Conservation (phyloP, 2,888 invertebrate genomes). For the Melanargia galathea region DNA sequence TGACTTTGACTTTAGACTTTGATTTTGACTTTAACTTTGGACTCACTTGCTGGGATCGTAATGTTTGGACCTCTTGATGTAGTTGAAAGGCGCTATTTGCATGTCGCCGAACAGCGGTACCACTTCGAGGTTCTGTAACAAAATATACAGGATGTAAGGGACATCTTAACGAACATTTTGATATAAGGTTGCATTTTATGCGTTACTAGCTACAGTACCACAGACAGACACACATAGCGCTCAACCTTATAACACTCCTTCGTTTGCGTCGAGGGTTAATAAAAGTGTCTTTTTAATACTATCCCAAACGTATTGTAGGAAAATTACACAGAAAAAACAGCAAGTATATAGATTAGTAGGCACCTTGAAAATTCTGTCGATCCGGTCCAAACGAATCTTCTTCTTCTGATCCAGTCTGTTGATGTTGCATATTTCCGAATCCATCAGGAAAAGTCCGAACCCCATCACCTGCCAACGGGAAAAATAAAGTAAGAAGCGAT, state of each 20-base stretch:
- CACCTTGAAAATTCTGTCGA: slow-evolving; percentile 98
- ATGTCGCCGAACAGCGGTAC: slow-evolving; percentile 99
- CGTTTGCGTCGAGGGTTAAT: no score
- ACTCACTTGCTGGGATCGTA: slow-evolving; percentile 91
- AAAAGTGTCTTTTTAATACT: no score
- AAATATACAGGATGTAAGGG: not conserved
- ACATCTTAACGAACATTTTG: no score
- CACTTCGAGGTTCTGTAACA: slow-evolving; percentile 90
- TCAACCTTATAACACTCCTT: no score
- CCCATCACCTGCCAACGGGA: slow-evolving; percentile 90
- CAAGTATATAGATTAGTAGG: not conserved
- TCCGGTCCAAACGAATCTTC: slow-evolving; percentile 94
- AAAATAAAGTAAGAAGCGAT: slow-evolving; percentile 6
- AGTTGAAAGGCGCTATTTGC: slow-evolving; percentile 99
- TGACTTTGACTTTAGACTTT: no score
- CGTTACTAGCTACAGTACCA: no score
- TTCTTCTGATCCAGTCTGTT: slow-evolving; percentile 98
- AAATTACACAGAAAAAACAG: no score
- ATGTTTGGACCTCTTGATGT: slow-evolving; percentile 96
- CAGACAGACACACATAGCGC: no score
- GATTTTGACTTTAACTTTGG: no score
- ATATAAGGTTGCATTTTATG: no score
- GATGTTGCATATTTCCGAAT: slow-evolving; percentile 95
- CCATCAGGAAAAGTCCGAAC: slow-evolving; percentile 97
- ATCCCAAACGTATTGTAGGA: no score